A percentile compares a stretch with the other conserved stretches of the same genome.
Conservation (phyloP, 23 tunicate species). For the Botrylloides violaceus region DNA sequence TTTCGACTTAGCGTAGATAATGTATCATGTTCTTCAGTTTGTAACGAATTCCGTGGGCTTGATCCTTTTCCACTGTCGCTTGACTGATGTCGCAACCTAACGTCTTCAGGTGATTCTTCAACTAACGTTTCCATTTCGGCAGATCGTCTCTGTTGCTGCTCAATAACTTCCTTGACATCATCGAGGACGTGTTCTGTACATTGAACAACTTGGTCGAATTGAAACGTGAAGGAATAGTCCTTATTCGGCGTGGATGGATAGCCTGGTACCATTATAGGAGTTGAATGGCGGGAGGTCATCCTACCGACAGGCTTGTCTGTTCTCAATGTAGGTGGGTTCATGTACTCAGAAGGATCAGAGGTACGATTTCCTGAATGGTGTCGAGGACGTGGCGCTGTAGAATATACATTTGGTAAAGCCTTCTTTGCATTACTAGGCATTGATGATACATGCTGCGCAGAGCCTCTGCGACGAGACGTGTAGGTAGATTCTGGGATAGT, state of each 20-base stretch:
- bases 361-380: slow-evolving; percentile 17
- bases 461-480: neutral
- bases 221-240: neutral
- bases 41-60: slow-evolving; percentile 73
- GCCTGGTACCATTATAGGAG: neutral
- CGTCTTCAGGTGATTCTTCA: slow-evolving; percentile 13
- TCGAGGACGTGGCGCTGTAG: slow-evolving; percentile 1
- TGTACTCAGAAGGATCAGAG: slow-evolving; percentile 18
- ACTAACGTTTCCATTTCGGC: slow-evolving; percentile 16
- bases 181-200: slow-evolving; percentile 5
- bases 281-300: slow-evolving; percentile 10
- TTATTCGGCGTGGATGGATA: slow-evolving; percentile 12
- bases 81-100: slow-evolving; percentile 45
- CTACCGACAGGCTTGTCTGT: neutral
- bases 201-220: neutral
- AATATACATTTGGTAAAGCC: neutral
- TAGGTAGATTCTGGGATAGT: slow-evolving; percentile 5
- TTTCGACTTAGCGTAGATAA: neutral
- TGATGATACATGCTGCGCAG: neutral
- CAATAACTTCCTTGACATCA: slow-evolving; percentile 17
- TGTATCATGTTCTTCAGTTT: slow-evolving; percentile 49
- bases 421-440: neutral
- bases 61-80: slow-evolving; percentile 90
- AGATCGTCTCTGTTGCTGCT: slow-evolving; percentile 12
- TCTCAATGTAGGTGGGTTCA: slow-evolving; percentile 13